Base-by-base conservation (phyloP, 2,888 invertebrate species). In the Drosophila prolongata region DNA sequence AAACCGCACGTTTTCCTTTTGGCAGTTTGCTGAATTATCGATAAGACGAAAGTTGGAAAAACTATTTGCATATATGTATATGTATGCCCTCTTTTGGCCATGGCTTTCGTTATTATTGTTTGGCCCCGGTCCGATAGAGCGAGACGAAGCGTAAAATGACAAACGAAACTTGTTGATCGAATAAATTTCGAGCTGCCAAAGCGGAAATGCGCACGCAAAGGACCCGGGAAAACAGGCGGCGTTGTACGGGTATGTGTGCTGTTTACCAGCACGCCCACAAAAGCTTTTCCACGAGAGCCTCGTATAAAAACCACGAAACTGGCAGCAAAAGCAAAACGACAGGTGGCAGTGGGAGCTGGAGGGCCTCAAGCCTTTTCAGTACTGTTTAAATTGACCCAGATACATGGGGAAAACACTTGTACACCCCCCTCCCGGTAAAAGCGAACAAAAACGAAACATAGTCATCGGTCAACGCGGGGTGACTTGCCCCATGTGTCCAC, bases 361-460 rank as follows among this genome's bases (percentile, higher is more conserved):
- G 30, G 30, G 68, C 49, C 62, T 60, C 73, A 80, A 83, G 77
- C 87, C 87, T 84, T 89, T 79, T 73, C 77, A 69, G 68, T n/a
- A n/a, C n/a, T n/a, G n/a, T 77, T 88, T 80, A 76, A 85, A 79
- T 79, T 89, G 89, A 90, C 89, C 89, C 77, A 90, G 81, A 78
- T 89, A 79, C 55, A 61, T 44, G 54, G 34, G 58, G 50, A 19
- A 46, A 52, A 58, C 13, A 62, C 30, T 37, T 27, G 61, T 14
- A 50, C 44, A 34, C 34, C 30, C 1, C 27, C 30, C 43, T 34
- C 24, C 30, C 3, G 13, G 24, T 10, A 30, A 43, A 55, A 42
- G 24, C 10, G 44, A 49, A 49, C 34, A 14, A 3, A 16, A 47
- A 27, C 55, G 47, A 43, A 49, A 54, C 65, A 54, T 55, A 47